phyloP scores from a whole-genome alignment of 2,797 vertebrate species.

The Hypotaenidia okinawae region DNA sequence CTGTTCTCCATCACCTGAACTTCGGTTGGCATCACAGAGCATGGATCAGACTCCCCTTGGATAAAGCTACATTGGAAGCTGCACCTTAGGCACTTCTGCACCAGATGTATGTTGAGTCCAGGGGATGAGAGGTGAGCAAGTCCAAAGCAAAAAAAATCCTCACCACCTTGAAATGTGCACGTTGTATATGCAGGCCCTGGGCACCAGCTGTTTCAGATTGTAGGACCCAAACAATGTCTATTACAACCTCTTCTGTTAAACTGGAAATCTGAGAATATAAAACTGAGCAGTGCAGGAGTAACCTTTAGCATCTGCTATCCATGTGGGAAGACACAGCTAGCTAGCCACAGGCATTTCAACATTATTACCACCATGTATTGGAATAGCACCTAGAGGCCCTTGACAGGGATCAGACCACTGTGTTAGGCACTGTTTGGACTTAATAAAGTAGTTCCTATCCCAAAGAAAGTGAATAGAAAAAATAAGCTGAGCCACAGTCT shows the following conservation, averaged over 20 bases:
- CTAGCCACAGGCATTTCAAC: background rate
- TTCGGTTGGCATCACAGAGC: background rate
- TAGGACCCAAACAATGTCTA: background rate
- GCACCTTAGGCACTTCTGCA: background rate
- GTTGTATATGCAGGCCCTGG: too few relatives aligned
- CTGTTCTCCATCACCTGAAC: background rate
- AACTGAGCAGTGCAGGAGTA: background rate
- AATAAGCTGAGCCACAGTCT: background rate
- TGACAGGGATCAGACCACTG: background rate
- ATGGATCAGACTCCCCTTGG: background rate
- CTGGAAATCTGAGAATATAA: background rate
- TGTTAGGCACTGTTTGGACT: background rate
- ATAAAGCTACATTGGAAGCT: background rate
- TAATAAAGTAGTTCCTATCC: background rate
- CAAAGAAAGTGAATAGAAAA: background rate
- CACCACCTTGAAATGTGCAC: background rate
- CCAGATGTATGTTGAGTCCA: background rate
- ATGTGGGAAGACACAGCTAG: background rate
- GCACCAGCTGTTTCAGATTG: background rate
- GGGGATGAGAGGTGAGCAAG: background rate
- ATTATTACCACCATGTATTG: background rate
- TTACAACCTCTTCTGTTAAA: background rate
- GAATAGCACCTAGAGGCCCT: background rate
- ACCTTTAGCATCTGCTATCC: background rate
- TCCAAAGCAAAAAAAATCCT: background rate